phyloP scores from a whole-genome alignment of 2,113 vertebrate genomes.

The Microcebus tavaratra region DNA sequence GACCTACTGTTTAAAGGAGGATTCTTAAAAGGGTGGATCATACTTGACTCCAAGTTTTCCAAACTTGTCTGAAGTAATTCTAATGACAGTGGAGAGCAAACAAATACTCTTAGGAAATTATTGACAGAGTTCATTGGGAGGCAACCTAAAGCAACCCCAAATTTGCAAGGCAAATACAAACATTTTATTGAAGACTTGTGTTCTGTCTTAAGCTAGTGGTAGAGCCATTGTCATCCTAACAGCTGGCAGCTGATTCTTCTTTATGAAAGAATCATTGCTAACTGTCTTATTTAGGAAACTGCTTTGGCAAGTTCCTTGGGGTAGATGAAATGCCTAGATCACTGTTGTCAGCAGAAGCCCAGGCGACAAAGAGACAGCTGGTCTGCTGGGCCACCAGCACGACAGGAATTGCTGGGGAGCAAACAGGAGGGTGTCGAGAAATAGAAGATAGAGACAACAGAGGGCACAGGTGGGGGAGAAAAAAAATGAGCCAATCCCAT shows the following conservation, averaged over 20 bases:
- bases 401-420: not conserved
- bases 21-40: not conserved
- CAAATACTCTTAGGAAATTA: not conserved
- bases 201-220: not conserved
- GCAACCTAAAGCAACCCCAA: not conserved
- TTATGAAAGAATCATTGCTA: not conserved
- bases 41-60: not conserved
- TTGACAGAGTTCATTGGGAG: no score
- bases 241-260: not conserved
- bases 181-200: not conserved
- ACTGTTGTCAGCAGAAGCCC: not conserved
- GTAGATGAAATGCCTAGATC: not conserved
- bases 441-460: not conserved
- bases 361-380: not conserved
- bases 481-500: not conserved
- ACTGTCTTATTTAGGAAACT: not conserved
- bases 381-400: not conserved
- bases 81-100: not conserved
- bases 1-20: not conserved
- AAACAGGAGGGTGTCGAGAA: not conserved
- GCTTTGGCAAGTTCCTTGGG: not conserved
- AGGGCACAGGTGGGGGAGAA: fast-evolving
- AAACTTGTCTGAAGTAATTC: not conserved
- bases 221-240: not conserved
- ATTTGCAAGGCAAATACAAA: not conserved